Percentiles rank a stretch among this genome's conserved stretches.
phyloP scores from a whole-genome alignment of 2,113 vertebrate species.

The Strix aluco region DNA sequence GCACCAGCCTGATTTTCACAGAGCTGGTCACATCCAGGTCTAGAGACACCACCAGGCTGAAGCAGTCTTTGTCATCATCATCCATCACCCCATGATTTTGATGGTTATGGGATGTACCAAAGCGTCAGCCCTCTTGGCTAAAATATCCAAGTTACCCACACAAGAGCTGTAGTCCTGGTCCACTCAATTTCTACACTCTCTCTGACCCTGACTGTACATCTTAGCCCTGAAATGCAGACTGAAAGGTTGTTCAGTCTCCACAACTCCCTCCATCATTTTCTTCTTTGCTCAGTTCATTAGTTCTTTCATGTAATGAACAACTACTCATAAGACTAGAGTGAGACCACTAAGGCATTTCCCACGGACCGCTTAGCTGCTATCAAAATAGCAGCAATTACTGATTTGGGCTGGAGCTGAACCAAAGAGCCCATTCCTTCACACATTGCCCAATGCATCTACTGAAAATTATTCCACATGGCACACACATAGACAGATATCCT shows the following conservation, averaged over 20 bases:
- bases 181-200: neutral
- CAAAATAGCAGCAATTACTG: neutral
- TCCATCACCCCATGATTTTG: neutral
- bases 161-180: neutral
- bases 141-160: neutral
- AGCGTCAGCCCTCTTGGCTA: neutral
- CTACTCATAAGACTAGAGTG: neutral
- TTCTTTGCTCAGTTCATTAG: neutral
- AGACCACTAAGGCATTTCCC: neutral
- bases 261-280: neutral
- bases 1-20: neutral
- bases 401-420: neutral
- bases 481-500: neutral
- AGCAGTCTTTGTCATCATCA: neutral
- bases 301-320: neutral
- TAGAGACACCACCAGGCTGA: neutral
- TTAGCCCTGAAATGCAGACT: neutral
- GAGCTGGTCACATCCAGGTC: neutral
- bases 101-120: neutral
- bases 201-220: neutral
- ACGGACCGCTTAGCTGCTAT: neutral
- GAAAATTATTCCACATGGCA: neutral
- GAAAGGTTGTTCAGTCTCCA: neutral
- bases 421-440: constrained; percentile 13
- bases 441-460: neutral